These are phyloP conservation scores for Danio albolineatus DNA, from an alignment of 2,797 vertebrate genomes.

Conservation along the genomic window DNA sequence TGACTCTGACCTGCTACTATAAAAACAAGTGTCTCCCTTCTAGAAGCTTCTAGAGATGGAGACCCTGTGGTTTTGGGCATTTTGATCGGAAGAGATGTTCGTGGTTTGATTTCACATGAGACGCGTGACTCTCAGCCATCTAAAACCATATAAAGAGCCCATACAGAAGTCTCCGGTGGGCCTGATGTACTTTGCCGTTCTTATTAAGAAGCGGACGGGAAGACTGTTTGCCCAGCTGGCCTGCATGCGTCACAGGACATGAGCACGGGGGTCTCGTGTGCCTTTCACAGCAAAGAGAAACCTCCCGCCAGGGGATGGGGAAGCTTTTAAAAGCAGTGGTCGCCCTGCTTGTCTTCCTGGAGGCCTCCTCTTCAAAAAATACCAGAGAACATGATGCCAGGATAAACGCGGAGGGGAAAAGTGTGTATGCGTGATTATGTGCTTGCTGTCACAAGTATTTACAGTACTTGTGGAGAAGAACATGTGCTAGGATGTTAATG, in stretches of 20 bases:
- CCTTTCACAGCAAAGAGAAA: slow-evolving; percentile 67
- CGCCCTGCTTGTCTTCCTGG: slow-evolving; percentile 60
- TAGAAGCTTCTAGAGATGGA: slow-evolving; percentile 39
- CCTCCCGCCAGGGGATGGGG: slow-evolving; percentile 46
- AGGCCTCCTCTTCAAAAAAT: slow-evolving; percentile 55
- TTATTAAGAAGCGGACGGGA: slow-evolving; percentile 44
- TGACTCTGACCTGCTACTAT: slow-evolving; percentile 8
- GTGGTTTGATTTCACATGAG: slow-evolving; percentile 46
- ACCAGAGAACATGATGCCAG: slow-evolving; percentile 66
- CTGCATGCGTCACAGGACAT: slow-evolving; percentile 65
- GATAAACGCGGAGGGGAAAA: slow-evolving; percentile 42
- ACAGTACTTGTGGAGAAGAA: slow-evolving; percentile 55
- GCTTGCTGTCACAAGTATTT: slow-evolving; percentile 70
- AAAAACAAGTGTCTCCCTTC: slow-evolving; percentile 31
- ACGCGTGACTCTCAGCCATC: not conserved
- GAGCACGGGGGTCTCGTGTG: slow-evolving; percentile 58
- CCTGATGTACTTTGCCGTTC: slow-evolving; percentile 42
- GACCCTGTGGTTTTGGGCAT: slow-evolving; percentile 28
- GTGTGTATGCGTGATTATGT: slow-evolving; percentile 37
- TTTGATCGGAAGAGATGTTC: slow-evolving; percentile 14
- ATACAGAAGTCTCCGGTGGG: slow-evolving; percentile 35
- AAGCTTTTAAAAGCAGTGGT: slow-evolving; percentile 53
- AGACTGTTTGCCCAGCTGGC: slow-evolving; percentile 76
- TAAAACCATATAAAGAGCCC: slow-evolving; percentile 53
- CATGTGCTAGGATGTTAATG: slow-evolving; percentile 66